phyloP scores from a whole-genome alignment of 2,888 invertebrate genomes.

The Noctua janthe region DNA sequence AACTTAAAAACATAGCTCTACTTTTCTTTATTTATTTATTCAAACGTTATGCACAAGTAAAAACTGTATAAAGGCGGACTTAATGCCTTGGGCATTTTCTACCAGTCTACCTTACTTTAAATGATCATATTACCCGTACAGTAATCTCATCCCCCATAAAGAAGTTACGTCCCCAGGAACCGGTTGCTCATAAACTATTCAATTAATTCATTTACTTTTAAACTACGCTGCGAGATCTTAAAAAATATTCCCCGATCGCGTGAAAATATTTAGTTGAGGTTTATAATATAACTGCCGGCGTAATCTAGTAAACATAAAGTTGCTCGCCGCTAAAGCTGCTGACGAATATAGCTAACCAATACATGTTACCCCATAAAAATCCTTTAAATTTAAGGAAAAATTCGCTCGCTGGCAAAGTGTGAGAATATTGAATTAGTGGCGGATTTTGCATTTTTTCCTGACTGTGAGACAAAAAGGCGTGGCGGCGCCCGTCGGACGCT shows the following conservation, averaged over 20 bases:
- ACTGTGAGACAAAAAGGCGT: constrained; percentile 81
- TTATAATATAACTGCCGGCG: constrained; percentile 14
- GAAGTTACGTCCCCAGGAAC: constrained; percentile 34
- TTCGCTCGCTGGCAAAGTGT: constrained; percentile 70
- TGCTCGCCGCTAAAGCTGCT: constrained; percentile 10
- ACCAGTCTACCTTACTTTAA: not conserved
- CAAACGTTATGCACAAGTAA: too few species aligned
- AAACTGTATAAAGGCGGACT: too few species aligned
- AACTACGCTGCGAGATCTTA: not conserved
- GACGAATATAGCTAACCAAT: constrained; percentile 32
- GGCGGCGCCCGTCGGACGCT: constrained; percentile 81
- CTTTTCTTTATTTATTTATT: not conserved
- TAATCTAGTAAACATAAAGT: constrained; percentile 32
- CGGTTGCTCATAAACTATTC: constrained; percentile 37
- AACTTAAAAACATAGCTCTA: constrained; percentile 15
- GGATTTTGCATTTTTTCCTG: constrained; percentile 83
- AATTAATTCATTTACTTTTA: constrained; percentile 52
- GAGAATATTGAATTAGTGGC: constrained; percentile 85
- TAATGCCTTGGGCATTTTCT: too few species aligned
- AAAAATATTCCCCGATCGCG: not conserved
- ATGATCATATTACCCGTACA: constrained; percentile 42
- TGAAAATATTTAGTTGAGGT: not conserved
- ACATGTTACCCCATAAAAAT: constrained; percentile 50
- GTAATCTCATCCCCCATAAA: constrained; percentile 47
- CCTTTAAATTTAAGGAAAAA: constrained; percentile 54